Evolutionary conservation across 2,113 vertebrate genomes (phyloP).

Genomic region (Glaucomys volans): DNA sequence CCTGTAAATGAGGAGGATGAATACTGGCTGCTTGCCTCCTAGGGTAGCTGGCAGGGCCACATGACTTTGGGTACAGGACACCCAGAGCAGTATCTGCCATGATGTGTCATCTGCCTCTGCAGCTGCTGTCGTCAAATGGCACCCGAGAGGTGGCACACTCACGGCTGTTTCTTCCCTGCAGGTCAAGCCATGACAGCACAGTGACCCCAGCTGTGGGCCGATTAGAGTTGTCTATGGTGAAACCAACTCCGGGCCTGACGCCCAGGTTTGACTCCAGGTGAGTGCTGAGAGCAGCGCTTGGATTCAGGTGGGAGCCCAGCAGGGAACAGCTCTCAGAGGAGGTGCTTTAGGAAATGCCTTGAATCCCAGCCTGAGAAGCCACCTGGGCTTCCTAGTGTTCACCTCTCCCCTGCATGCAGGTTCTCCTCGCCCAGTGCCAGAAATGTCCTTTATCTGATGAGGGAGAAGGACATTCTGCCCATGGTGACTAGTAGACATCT

Average conservation of each 20-base stretch:
- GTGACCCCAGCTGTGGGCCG: slow-evolving; percentile 84
- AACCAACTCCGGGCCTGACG: slow-evolving; percentile 83
- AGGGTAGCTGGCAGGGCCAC: neutral
- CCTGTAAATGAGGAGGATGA: neutral
- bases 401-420: neutral
- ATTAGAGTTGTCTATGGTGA: slow-evolving; percentile 73
- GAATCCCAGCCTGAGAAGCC: neutral
- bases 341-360: neutral
- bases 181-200: slow-evolving; percentile 81
- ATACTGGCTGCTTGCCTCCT: no score
- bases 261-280: slow-evolving; percentile 88
- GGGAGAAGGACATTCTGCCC: neutral
- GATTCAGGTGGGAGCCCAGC: neutral
- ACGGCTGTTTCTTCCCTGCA: slow-evolving; percentile 39
- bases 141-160: neutral
- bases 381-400: neutral
- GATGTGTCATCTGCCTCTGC: neutral
- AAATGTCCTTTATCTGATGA: neutral
- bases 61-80: rapidly evolving
- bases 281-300: neutral
- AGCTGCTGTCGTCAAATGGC: neutral
- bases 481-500: neutral
- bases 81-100: neutral
- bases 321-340: neutral
- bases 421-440: neutral